Conservation (phyloP, 2,113 vertebrate species). For the Pachypanchax playfairii region DNA sequence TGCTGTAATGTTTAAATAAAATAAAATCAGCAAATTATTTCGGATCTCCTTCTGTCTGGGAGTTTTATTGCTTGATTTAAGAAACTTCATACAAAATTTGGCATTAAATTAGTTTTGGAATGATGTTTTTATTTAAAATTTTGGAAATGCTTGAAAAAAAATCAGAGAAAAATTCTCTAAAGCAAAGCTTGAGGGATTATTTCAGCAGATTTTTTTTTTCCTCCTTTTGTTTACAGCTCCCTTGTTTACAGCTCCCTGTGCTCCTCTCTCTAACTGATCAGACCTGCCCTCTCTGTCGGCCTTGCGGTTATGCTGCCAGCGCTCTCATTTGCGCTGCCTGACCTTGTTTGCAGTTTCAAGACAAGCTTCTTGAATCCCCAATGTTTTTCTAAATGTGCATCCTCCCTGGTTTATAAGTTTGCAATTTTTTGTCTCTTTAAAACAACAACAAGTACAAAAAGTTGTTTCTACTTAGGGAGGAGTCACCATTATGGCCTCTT, state of each 20-base stretch:
- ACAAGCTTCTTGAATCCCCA: slow-evolving; percentile 4
- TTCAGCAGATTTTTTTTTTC: not conserved
- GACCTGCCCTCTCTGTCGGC: slow-evolving; percentile 4
- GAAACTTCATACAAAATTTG: not conserved
- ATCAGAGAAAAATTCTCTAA: not conserved
- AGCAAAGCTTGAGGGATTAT: not conserved
- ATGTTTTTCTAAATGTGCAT: not conserved
- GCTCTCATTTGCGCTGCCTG: slow-evolving; percentile 12
- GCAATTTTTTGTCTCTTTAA: not conserved
- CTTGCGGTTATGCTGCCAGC: slow-evolving; percentile 20
- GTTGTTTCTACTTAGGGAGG: not conserved
- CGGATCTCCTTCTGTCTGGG: slow-evolving; percentile 10
- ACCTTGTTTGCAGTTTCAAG: slow-evolving; percentile 9
- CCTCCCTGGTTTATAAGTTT: not conserved
- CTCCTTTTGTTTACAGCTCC: slow-evolving; percentile 8
- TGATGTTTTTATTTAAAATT: not conserved
- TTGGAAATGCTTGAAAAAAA: not conserved
- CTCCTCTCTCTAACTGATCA: slow-evolving; percentile 4
- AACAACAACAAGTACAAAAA: not conserved
- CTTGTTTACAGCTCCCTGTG: slow-evolving; percentile 3
- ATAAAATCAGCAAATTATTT: slow-evolving; percentile 12
- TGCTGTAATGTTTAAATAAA: not conserved
- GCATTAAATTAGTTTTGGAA: not conserved
- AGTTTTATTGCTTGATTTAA: slow-evolving; percentile 7
- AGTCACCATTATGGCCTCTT: not conserved